Evolutionary conservation across 2,888 invertebrate genomes (phyloP).

Genomic region (Watsonalla cultraria): DNA sequence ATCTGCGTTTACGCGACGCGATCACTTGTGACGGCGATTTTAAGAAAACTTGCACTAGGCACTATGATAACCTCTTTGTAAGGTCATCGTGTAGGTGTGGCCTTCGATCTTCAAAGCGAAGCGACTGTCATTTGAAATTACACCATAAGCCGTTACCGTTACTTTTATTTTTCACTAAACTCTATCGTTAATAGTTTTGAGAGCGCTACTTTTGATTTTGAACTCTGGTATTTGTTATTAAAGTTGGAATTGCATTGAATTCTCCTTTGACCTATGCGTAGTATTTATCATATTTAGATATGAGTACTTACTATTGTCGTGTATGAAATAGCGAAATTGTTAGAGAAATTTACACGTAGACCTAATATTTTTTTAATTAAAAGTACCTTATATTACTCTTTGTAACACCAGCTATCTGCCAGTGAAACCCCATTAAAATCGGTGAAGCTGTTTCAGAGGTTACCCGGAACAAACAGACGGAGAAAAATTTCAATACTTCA

Average conservation of each 20-base stretch:
- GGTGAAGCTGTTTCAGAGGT: too few relatives aligned
- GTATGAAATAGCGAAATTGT: too few relatives aligned
- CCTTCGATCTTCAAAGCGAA: background rate
- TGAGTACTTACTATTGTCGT: background rate
- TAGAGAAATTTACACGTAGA: too few relatives aligned
- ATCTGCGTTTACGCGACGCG: too few relatives aligned
- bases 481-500: too few relatives aligned
- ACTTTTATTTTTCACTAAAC: background rate
- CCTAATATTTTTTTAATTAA: too few relatives aligned
- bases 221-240: background rate
- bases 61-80: background rate
- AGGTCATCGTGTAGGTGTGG: background rate
- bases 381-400: too few relatives aligned
- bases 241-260: background rate
- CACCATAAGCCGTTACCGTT: background rate
- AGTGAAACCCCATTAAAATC: too few relatives aligned
- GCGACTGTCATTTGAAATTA: background rate
- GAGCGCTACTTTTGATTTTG: background rate
- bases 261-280: background rate
- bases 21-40: too few relatives aligned
- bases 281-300: background rate
- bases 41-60: too few relatives aligned
- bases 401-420: too few relatives aligned
- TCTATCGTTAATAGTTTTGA: background rate
- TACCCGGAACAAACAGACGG: too few relatives aligned